Conservation (phyloP, 1,140 invertebrate genomes). For the Drosophila baimaii region DNA sequence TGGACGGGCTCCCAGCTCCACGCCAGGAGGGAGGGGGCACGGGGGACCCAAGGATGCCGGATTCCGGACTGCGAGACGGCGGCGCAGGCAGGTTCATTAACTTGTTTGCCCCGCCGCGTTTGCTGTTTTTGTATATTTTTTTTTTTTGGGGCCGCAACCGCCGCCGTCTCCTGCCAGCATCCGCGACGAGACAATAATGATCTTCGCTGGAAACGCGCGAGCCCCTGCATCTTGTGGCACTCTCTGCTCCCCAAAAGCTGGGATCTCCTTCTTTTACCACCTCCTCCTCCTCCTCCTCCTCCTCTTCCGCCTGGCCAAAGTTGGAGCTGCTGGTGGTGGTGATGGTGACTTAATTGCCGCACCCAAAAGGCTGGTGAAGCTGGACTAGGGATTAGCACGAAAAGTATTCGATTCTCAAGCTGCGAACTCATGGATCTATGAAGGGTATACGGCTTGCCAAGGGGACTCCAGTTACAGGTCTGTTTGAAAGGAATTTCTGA, state of each 20-base stretch:
- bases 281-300: slow-evolving; percentile 10
- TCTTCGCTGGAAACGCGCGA: slow-evolving; percentile 74
- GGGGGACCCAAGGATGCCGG: slow-evolving; percentile 35
- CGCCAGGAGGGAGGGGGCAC: slow-evolving; percentile 47
- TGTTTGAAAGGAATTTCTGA: neutral
- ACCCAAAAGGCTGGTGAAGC: slow-evolving; percentile 59
- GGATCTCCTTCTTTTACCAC: slow-evolving; percentile 10
- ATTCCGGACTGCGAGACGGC: slow-evolving; percentile 18
- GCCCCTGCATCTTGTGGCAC: slow-evolving; percentile 24
- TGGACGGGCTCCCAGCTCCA: slow-evolving; percentile 59
- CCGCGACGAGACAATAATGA: slow-evolving; percentile 79
- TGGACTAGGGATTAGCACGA: slow-evolving; percentile 61
- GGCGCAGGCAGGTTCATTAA: slow-evolving; percentile 69
- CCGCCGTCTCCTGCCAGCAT: slow-evolving; percentile 43
- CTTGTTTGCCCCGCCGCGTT: slow-evolving; percentile 64
- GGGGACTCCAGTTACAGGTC: neutral
- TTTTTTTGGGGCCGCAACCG: slow-evolving; percentile 47
- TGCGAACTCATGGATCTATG: neutral
- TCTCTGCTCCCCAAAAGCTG: neutral
- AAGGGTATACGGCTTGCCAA: neutral
- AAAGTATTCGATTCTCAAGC: slow-evolving; percentile 34
- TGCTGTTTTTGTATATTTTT: slow-evolving; percentile 12
- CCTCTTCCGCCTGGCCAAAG: neutral
- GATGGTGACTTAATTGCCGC: slow-evolving; percentile 79
- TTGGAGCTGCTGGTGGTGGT: slow-evolving; percentile 12